These are phyloP conservation scores for Thripadectes ignobilis DNA, from an alignment of 2,797 vertebrate species.

Conservation along the genomic window DNA sequence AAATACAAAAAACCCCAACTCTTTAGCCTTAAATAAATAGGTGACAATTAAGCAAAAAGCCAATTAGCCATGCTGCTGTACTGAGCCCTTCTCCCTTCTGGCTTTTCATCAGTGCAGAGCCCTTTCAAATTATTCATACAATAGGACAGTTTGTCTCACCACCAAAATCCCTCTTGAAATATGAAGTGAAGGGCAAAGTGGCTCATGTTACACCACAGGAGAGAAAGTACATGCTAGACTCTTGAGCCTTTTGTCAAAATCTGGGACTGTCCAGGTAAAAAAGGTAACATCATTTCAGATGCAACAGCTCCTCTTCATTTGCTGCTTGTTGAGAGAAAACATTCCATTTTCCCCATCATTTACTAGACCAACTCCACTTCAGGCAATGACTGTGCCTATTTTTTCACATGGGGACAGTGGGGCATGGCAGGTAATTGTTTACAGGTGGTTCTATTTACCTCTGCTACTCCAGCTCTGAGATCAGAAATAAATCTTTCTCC, in stretches of 20 bases:
- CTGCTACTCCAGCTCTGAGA: background rate
- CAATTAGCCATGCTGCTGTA: background rate
- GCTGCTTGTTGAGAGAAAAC: slow-evolving; percentile 3
- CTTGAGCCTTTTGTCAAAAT: background rate
- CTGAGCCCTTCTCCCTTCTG: background rate
- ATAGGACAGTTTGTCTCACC: background rate
- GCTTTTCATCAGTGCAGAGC: background rate
- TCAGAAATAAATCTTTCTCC: slow-evolving; percentile 36
- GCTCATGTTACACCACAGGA: background rate
- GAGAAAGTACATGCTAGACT: background rate
- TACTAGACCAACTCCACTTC: background rate
- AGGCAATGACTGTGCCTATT: background rate
- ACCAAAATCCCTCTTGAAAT: background rate
- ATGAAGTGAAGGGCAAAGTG: background rate
- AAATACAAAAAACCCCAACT: background rate
- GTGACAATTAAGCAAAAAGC: background rate
- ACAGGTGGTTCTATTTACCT: slow-evolving; percentile 49
- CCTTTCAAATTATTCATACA: background rate
- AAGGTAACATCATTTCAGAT: background rate
- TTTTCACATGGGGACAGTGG: background rate
- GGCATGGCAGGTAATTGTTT: background rate
- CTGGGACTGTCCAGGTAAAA: background rate
- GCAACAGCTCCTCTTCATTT: slow-evolving; percentile 4
- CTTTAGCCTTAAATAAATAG: background rate
- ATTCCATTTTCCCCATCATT: slow-evolving; percentile 8